Percentiles rank a stretch among this genome's conserved stretches.
Conservation (phyloP, 2,888 invertebrate genomes). For the Omphaloscelis lunosa region DNA sequence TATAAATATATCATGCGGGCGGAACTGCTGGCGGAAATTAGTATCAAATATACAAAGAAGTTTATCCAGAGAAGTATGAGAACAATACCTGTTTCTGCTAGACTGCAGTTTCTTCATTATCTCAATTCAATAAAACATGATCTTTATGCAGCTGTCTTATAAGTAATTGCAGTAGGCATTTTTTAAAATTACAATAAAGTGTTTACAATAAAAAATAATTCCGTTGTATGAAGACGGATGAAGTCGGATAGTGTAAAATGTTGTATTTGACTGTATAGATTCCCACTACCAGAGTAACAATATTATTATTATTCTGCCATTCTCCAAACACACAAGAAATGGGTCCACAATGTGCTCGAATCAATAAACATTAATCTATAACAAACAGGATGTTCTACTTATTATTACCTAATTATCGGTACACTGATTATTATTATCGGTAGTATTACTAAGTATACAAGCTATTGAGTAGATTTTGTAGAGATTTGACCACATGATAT, state of each 20-base stretch:
- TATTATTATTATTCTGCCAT: slow-evolving; percentile 18
- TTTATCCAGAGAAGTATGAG: background rate
- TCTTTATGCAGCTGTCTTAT: background rate
- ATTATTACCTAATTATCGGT: slow-evolving; percentile 42
- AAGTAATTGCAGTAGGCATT: background rate
- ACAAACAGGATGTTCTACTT: slow-evolving; percentile 24
- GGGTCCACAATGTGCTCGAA: slow-evolving; percentile 37
- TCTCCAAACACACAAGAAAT: slow-evolving; percentile 10
- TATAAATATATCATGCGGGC: no score
- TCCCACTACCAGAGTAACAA: background rate
- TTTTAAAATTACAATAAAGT: background rate
- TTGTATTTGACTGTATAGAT: background rate
- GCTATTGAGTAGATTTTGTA: background rate
- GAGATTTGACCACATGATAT: background rate
- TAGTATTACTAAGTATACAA: background rate
- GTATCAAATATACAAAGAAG: background rate
- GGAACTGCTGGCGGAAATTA: no score
- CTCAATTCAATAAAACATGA: background rate
- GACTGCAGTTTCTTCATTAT: background rate
- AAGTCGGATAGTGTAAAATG: background rate
- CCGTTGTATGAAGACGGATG: background rate
- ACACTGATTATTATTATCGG: slow-evolving; percentile 17
- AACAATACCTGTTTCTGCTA: no score
- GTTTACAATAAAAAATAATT: background rate
- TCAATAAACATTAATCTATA: slow-evolving; percentile 28